phyloP scores from a whole-genome alignment of 2,113 vertebrate genomes.

The Indicator indicator region DNA sequence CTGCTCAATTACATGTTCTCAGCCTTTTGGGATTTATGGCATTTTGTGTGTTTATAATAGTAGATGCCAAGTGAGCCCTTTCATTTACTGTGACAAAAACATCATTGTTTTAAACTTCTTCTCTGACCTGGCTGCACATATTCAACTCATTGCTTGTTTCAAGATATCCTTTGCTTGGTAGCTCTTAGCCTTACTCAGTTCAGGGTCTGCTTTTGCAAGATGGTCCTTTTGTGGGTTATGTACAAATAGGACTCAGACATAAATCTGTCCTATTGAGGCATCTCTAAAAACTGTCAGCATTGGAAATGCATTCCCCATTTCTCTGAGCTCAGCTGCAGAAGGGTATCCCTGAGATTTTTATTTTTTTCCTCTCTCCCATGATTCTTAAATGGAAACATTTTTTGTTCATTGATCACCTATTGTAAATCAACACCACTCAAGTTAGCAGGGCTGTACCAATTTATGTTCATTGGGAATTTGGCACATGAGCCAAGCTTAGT shows the following conservation, averaged over 20 bases:
- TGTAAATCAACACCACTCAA: neutral
- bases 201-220: neutral
- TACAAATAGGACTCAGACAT: neutral
- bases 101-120: conserved; percentile 1
- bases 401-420: neutral
- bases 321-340: neutral
- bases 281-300: neutral
- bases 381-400: conserved; percentile 32
- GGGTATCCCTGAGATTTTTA: neutral
- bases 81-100: conserved; percentile 24
- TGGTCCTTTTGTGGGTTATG: neutral
- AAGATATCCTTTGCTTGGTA: neutral
- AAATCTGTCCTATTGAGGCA: neutral
- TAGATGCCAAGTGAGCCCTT: conserved; percentile 3
- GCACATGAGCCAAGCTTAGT: neutral
- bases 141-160: conserved; percentile 22
- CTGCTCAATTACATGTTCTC: neutral
- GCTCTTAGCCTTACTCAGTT: neutral
- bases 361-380: neutral
- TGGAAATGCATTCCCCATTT: neutral
- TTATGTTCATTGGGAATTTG: neutral
- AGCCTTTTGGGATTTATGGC: neutral
- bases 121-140: neutral
- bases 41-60: conserved; percentile 11
- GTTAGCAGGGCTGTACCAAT: neutral